Conservation (phyloP, 2,113 vertebrate genomes). For the Nyctereutes procyonoides region DNA sequence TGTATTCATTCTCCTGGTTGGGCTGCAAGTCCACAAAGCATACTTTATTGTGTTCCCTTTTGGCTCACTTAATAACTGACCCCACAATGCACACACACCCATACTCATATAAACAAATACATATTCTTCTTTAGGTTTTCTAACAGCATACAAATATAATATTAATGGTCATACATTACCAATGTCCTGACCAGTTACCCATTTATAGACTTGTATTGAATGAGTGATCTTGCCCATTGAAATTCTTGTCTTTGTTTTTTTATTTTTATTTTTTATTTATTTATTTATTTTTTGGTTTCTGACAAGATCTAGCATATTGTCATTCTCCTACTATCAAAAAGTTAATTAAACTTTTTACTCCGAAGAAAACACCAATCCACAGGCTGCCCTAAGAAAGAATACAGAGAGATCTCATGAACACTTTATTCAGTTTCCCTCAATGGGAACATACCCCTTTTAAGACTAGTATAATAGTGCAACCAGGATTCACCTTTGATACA, state of each 20-base stretch:
- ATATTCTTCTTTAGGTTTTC: not conserved
- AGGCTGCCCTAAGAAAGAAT: not conserved
- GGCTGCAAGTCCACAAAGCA: not conserved
- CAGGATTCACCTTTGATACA: not conserved
- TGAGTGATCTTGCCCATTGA: not conserved
- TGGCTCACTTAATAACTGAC: not conserved
- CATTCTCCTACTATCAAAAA: not conserved
- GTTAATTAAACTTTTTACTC: not conserved
- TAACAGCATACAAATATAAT: not conserved
- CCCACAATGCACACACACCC: fast-evolving
- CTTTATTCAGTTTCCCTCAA: not conserved
- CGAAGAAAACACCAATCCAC: not conserved
- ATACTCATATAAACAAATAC: not conserved
- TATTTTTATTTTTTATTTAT: not conserved
- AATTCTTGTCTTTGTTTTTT: not conserved
- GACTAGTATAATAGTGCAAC: not conserved
- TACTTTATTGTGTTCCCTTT: not conserved
- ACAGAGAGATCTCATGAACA: not conserved
- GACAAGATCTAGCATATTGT: not conserved
- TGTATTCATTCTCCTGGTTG: not conserved
- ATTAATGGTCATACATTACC: not conserved
- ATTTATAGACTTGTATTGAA: not conserved
- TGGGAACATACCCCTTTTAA: not conserved
- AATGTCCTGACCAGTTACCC: fast-evolving
- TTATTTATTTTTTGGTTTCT: not conserved